Evolutionary conservation across 2,797 vertebrate genomes (phyloP).

Genomic region (Crocidura indochinensis): DNA sequence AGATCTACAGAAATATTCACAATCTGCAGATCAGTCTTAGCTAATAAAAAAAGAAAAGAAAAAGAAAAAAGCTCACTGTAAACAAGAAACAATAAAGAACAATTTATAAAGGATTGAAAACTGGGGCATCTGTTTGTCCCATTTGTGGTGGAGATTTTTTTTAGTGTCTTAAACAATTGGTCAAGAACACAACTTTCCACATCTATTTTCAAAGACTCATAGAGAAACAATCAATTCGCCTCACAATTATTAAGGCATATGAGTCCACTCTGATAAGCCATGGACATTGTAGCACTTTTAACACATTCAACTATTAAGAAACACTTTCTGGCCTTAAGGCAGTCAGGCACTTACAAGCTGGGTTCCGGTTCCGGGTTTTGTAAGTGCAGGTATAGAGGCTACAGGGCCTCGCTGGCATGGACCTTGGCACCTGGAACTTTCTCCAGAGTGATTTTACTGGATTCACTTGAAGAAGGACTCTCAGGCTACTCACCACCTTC

Average conservation of each 20-base stretch:
- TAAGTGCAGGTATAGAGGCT: slow-evolving; percentile 82
- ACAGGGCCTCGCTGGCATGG: slow-evolving; percentile 61
- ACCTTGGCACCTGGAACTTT: slow-evolving; percentile 45
- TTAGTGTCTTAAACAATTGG: not conserved
- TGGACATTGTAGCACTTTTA: not conserved
- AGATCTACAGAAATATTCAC: not conserved
- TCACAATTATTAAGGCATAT: not conserved
- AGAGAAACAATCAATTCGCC: not conserved
- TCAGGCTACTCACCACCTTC: slow-evolving; percentile 44
- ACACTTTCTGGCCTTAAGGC: not conserved
- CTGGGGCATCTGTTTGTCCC: not conserved
- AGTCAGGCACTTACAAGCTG: slow-evolving; percentile 74
- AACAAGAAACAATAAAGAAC: slow-evolving; percentile 3
- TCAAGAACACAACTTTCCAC: slow-evolving; percentile 35
- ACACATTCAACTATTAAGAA: not conserved
- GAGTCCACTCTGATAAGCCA: not conserved
- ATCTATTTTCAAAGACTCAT: not conserved
- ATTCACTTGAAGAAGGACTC: slow-evolving; percentile 28
- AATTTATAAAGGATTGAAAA: slow-evolving; percentile 29
- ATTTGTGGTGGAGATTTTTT: slow-evolving; percentile 21
- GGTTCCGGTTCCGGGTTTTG: slow-evolving; percentile 77
- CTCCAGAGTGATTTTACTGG: slow-evolving; percentile 34
- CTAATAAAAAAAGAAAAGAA: not conserved
- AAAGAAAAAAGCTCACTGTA: not conserved
- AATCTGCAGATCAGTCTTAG: not conserved